phyloP scores from a whole-genome alignment of 2,888 invertebrate species.

The Phasia obesa region DNA sequence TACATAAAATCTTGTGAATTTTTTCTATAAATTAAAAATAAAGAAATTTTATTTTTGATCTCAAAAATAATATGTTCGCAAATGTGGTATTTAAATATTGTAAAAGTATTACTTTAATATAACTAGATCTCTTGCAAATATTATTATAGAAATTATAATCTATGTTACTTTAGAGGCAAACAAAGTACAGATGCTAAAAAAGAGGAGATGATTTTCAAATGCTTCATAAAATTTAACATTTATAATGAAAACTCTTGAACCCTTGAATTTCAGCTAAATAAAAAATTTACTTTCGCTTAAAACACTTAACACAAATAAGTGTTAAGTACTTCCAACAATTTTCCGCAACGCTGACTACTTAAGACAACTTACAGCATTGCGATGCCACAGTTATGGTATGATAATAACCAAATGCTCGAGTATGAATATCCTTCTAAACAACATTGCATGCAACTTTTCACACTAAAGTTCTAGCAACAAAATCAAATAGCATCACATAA shows the following conservation, averaged over 20 bases:
- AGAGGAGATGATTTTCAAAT: too few relatives aligned
- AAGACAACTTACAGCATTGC: slow-evolving; percentile 41
- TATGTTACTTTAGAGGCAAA: too few relatives aligned
- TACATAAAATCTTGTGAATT: not conserved
- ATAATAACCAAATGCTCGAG: slow-evolving; percentile 39
- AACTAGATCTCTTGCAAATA: too few relatives aligned
- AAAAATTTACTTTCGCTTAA: slow-evolving; percentile 48
- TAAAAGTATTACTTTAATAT: too few relatives aligned
- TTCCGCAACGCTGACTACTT: slow-evolving; percentile 61
- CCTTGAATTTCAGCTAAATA: not conserved
- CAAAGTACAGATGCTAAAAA: too few relatives aligned
- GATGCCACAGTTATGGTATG: slow-evolving; percentile 36
- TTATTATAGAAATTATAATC: too few relatives aligned
- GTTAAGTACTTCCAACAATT: slow-evolving; percentile 68
- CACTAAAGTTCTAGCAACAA: not conserved
- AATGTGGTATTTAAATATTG: too few relatives aligned
- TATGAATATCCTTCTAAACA: slow-evolving; percentile 43
- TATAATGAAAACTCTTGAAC: not conserved
- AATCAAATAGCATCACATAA: slow-evolving; percentile 1
- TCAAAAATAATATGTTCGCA: too few relatives aligned
- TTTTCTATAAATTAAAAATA: not conserved
- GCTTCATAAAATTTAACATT: too few relatives aligned
- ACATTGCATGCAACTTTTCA: slow-evolving; percentile 10
- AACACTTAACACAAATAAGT: slow-evolving; percentile 67
- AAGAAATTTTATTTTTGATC: too few relatives aligned